Base-by-base conservation (phyloP, 2,797 vertebrate genomes). In the Myotis myotis region DNA sequence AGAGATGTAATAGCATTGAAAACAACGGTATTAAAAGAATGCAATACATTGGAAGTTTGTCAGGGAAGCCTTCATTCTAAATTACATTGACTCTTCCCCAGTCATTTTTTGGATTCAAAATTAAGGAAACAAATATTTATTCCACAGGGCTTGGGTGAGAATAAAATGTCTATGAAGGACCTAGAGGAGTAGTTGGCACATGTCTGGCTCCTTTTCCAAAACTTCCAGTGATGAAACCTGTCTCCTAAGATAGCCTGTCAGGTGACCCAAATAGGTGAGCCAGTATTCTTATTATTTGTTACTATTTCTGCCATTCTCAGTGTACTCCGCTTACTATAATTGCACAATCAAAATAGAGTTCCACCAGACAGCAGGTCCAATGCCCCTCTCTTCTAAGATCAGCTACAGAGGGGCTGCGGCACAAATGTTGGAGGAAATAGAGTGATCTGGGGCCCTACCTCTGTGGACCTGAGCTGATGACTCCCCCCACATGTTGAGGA, bases 1-100 rank as follows among this genome's bases (percentile, higher is more conserved):
- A 92, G 71, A 72, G 74, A 92, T 93, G 92, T 76, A 44, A 10
- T 6, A 38, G 78, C 72, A 71, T 71, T 51, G 87, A 47, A 86
- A 89, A 86, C 3, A 51, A n/a, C 19, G 51, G 75, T 68, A 91
- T 94, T 64, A 93, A 82, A 92, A 79, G 55, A 78, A 84, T 30
- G 62, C 11, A 33, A 19, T 64, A 8, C 17, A 9, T 20, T 47
- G 25, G 76, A 84, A 60, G 25, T 75, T 75, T 41, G n/a, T 55
- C 3, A 30, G 25, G 38, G 64, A 23, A 93, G n/a, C 23, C 57
- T 92, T 87, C n/a, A 2, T 62, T 92, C 81, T 30, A 72, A 80
- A 68, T 89, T 36, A 57, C 15, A 28, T 41, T 55, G n/a, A 74
- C 36, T 57, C 74, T 71, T 41, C 76, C 60, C 12, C 36, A 12